Base-by-base conservation (phyloP, 2,888 invertebrate species). In the Omphaloscelis lunosa region DNA sequence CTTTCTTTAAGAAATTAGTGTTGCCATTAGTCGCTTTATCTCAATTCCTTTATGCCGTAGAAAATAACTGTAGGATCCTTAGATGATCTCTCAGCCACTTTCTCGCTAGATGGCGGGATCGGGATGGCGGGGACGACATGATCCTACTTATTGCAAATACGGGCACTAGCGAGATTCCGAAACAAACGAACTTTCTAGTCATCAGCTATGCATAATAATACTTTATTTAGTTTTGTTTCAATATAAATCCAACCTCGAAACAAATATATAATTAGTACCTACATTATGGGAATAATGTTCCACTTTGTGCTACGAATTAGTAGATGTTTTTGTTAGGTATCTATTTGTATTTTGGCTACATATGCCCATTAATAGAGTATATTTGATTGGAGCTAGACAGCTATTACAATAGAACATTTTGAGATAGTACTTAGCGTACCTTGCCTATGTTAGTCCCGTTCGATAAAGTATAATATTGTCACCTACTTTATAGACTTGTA, bases 171-270 rank as follows among this genome's bases (percentile, higher is more conserved):
- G 75, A 76, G 74, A 72, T 77, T 72, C 78, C 78, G 83, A 80
- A 87, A 76, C 29, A 78, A 83, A 83, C 69, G 70, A 76, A 80
- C 85, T 80, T 85, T 87, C 87, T 87, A 87, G 87, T 87, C 87
- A 87, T 80, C 84, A 76, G 72, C 76, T 79, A 74, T 51, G 51
- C 74, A 75, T 82, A 74, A 67, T 75, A 63, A 34, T 71, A 72
- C 65, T 75, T 66, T 59, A 61, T 23, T 51, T 67, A 45, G 11
- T 72, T 68, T 68, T 72, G 12, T 80, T 74, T 53, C 34, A 61
- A 23, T 65, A 11, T 3, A 12, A 53, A 66, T 72, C 5, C 23
- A 58, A 65, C 7, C 8, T 62, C 23, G 15, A n/a, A 56, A 41
- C 69, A 45, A 39, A 53, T n/a, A n/a, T n/a, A n/a, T 68, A 39